Percentiles rank a stretch among this genome's conserved stretches.
Conservation (phyloP, 2,888 invertebrate genomes). For the Eretmocerus hayati region DNA sequence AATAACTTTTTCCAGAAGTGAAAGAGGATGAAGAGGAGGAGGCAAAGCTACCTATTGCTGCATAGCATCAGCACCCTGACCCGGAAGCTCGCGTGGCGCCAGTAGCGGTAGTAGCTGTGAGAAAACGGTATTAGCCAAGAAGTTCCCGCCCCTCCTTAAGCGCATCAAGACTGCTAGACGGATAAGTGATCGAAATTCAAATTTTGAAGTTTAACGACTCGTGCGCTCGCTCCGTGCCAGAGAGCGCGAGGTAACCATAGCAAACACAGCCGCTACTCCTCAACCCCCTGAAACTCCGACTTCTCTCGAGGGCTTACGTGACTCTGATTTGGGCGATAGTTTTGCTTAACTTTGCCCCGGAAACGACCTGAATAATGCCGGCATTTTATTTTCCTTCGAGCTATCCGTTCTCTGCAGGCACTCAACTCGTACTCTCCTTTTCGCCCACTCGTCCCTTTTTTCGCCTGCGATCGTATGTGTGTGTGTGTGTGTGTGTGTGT, state of each 20-base stretch:
- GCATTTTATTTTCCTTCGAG: background rate
- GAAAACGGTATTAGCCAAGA: constrained; percentile 8
- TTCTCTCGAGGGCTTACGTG: background rate
- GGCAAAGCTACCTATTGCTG: too few species aligned
- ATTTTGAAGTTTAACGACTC: constrained; percentile 13
- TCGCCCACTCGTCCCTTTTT: too few species aligned
- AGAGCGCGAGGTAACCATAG: background rate
- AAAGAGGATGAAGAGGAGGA: background rate
- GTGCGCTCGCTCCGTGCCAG: background rate
- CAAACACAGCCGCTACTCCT: too few species aligned
- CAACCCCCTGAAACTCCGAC: too few species aligned
- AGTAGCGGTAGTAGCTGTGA: background rate
- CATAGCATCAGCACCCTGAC: too few species aligned
- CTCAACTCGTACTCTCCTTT: background rate
- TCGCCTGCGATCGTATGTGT: too few species aligned
- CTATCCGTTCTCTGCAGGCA: too few species aligned
- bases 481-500: too few species aligned
- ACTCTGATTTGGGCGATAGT: background rate
- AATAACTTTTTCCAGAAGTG: constrained; percentile 15
- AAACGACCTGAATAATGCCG: background rate
- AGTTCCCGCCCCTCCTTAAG: too few species aligned
- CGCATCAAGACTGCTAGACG: background rate
- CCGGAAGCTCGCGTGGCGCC: too few species aligned
- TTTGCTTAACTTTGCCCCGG: background rate
- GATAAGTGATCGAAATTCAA: constrained; percentile 20